phyloP scores from a whole-genome alignment of 1,140 invertebrate species.

The Nephila pilipes region DNA sequence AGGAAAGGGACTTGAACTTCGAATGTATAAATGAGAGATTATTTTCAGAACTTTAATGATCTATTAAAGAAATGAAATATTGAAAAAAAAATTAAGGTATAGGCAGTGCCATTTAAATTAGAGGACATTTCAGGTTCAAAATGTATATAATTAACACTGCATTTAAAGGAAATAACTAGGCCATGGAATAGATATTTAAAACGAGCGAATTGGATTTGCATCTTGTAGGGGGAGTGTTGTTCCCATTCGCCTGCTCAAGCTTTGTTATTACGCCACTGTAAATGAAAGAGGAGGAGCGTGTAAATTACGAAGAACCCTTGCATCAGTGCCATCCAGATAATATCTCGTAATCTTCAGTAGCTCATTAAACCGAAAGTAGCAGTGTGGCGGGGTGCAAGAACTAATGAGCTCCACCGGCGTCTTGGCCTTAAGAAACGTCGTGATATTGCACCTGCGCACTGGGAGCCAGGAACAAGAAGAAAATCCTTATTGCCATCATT shows the following conservation, averaged over 20 bases:
- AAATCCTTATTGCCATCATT: conserved; percentile 54
- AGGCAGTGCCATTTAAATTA: too few species aligned
- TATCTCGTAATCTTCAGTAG: conserved; percentile 34
- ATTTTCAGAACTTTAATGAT: too few species aligned
- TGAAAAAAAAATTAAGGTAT: too few species aligned
- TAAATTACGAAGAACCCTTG: neutral
- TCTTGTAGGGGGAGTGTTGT: neutral
- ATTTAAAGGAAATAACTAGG: too few species aligned
- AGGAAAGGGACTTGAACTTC: too few species aligned
- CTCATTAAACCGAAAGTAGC: conserved; percentile 50
- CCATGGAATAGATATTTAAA: too few species aligned
- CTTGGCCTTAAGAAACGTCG: conserved; percentile 69
- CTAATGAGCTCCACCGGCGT: conserved; percentile 52
- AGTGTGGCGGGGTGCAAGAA: conserved; percentile 35
- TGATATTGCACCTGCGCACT: conserved; percentile 58
- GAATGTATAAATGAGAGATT: too few species aligned
- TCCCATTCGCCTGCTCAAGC: neutral
- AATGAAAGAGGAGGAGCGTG: conserved; percentile 16
- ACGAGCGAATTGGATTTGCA: neutral
- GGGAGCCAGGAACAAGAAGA: neutral
- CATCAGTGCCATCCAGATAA: neutral
- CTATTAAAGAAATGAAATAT: too few species aligned
- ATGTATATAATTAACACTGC: too few species aligned
- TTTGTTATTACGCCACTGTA: neutral
- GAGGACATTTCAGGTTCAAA: too few species aligned